Evolutionary conservation across 1,140 invertebrate species (phyloP).

Genomic region (Saccostrea glomerata): DNA sequence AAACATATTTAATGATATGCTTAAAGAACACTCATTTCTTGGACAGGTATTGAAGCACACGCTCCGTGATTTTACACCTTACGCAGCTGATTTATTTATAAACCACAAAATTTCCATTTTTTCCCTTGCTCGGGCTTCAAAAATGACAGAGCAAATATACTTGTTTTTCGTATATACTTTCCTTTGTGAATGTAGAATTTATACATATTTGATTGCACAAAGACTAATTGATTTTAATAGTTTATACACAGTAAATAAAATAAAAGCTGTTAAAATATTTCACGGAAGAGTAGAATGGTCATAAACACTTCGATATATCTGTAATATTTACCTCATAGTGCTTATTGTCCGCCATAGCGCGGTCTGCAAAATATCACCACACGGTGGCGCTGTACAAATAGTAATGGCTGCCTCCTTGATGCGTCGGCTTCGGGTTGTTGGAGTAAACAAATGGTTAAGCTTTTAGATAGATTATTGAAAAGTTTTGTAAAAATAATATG

Average conservation of each 20-base stretch:
- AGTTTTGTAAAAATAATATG: too few species aligned
- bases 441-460: slow-evolving; percentile 37
- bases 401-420: slow-evolving; percentile 30
- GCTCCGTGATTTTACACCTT: not conserved
- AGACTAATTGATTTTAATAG: too few species aligned
- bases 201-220: too few species aligned
- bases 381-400: slow-evolving; percentile 15
- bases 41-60: not conserved
- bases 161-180: not conserved
- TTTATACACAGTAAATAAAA: not conserved
- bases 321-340: slow-evolving; percentile 28
- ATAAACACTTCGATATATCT: slow-evolving; percentile 16
- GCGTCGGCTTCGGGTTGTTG: slow-evolving; percentile 15
- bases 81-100: not conserved
- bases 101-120: not conserved
- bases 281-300: slow-evolving; percentile 26
- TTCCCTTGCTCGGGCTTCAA: not conserved
- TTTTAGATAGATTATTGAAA: not conserved
- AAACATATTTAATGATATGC: too few species aligned
- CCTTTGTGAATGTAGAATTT: not conserved
- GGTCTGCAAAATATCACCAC: slow-evolving; percentile 17
- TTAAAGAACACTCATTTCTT: too few species aligned
- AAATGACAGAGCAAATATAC: not conserved
- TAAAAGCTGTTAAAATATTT: not conserved
- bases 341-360: slow-evolving; percentile 39